phyloP scores from a whole-genome alignment of 2,888 invertebrate species.

The Drosophila crucigera region DNA sequence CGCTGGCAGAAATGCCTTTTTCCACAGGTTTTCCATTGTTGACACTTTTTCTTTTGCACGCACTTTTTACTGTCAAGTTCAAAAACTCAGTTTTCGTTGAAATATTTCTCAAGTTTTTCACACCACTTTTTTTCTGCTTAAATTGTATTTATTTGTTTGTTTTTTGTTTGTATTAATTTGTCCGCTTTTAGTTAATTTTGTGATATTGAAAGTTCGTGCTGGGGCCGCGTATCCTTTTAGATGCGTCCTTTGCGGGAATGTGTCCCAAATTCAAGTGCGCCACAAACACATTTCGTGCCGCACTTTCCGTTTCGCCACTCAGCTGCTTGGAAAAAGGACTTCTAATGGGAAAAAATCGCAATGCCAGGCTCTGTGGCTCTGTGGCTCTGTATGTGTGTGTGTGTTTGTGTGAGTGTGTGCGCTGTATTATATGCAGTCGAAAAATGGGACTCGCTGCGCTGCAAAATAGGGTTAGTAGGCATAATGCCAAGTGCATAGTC shows the following conservation, averaged over 20 bases:
- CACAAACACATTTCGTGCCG: constrained; percentile 74
- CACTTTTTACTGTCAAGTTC: constrained; percentile 13
- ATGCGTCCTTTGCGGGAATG: constrained; percentile 80
- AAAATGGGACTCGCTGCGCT: constrained; percentile 84
- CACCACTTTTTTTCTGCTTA: neutral
- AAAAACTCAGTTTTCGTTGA: neutral
- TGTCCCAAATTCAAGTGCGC: constrained; percentile 81
- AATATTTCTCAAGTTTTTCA: neutral
- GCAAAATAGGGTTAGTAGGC: constrained; percentile 85
- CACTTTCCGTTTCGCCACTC: constrained; percentile 74
- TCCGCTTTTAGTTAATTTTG: neutral
- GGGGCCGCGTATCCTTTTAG: constrained; percentile 54
- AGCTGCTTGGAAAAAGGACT: constrained; percentile 61
- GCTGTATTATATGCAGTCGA: constrained; percentile 57
- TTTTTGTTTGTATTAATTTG: neutral
- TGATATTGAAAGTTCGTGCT: neutral
- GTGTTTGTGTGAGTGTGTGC: constrained; percentile 17
- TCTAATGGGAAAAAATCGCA: constrained; percentile 67
- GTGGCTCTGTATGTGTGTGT: constrained; percentile 5
- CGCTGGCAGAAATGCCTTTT: constrained; percentile 21
- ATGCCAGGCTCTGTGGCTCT: constrained; percentile 21
- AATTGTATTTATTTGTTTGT: neutral
- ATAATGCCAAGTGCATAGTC: constrained; percentile 85
- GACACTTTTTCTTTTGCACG: constrained; percentile 22
- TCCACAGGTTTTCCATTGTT: constrained; percentile 54